Evolutionary conservation across 92 coral and sea anemone genomes (phyloP), one percentile per base, ranked within the genome.

Genomic region (Epizoanthus fatuus): DNA sequence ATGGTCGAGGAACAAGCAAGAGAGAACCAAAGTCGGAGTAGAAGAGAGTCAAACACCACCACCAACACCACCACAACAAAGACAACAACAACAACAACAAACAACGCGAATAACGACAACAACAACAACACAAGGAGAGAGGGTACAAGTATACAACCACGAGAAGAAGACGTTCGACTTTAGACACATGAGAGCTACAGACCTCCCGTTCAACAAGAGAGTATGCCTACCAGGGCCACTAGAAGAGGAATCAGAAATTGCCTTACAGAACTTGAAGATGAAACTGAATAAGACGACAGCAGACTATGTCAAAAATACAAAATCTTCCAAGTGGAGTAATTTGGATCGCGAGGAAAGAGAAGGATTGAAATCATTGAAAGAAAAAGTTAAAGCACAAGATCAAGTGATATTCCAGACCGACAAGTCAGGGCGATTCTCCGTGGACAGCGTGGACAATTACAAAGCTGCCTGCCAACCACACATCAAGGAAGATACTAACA

Each of bases 361-460:
- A 7, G 89, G 84, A 10, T 51, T 86, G 22, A 25, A 10, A 39
- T 86, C 89, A 1, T 11, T 86, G 49, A 86, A 37, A 58, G 45
- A 76, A 32, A 85, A 75, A 29, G 32, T 75, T 11, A 7, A 72
- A 42, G 16, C 66, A 9, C 63, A 85, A 35, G 84, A 64, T 17
- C 44, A 42, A n/a, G 83, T 85, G 47, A 70, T 85, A 20, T 85
- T 75, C 15, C 89, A 85, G 63, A 85, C 89, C 3, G 89, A 85
- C 89, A 74, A 85, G 35, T 85, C 89, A 25, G 84, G 89, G 3
- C 84, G 89, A 10, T 77, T 86, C 53, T 86, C 89, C 7, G 78
- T 86, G 29, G 89, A 86, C 69, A 66, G 69, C 12, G 8, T 77
- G 13, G 86, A 70, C 29, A 82, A 82, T 32, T 82, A 84, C 72